Percentiles rank a stretch among this genome's conserved stretches.
Evolutionary conservation across 2,797 vertebrate genomes (phyloP).

Genomic region (Loriculus beryllinus): DNA sequence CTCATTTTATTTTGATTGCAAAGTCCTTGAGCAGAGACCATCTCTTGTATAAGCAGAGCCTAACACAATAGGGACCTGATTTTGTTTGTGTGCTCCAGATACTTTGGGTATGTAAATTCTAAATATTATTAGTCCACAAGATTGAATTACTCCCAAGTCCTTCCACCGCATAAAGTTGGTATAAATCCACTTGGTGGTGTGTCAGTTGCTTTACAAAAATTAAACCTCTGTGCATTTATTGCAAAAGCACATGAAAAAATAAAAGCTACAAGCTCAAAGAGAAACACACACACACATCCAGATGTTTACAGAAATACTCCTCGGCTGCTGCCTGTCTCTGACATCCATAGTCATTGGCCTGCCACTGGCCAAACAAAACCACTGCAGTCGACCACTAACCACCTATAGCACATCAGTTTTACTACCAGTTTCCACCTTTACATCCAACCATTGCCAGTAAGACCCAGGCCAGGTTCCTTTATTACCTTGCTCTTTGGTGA

Average conservation of each 20-base stretch:
- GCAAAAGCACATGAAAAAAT: not conserved
- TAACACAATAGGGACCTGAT: not conserved
- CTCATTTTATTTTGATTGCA: not conserved
- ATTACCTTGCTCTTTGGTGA: rapidly evolving
- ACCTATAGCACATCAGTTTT: not conserved
- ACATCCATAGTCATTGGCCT: not conserved
- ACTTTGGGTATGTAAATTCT: not conserved
- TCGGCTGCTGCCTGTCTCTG: not conserved
- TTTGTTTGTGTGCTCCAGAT: not conserved
- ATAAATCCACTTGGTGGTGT: not conserved
- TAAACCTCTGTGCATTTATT: not conserved
- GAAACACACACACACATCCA: not conserved
- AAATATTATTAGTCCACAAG: not conserved
- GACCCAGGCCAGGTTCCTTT: not conserved
- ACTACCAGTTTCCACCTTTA: not conserved
- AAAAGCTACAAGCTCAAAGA: not conserved
- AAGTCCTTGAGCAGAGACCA: not conserved
- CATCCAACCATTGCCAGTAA: not conserved
- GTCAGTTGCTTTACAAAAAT: not conserved
- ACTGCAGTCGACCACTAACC: not conserved
- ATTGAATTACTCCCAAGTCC: not conserved
- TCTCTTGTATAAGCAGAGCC: not conserved
- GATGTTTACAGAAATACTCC: not conserved
- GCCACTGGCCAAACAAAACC: not conserved
- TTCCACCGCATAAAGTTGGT: not conserved